phyloP scores from a whole-genome alignment of 2,113 vertebrate genomes.

The Panthera tigris region DNA sequence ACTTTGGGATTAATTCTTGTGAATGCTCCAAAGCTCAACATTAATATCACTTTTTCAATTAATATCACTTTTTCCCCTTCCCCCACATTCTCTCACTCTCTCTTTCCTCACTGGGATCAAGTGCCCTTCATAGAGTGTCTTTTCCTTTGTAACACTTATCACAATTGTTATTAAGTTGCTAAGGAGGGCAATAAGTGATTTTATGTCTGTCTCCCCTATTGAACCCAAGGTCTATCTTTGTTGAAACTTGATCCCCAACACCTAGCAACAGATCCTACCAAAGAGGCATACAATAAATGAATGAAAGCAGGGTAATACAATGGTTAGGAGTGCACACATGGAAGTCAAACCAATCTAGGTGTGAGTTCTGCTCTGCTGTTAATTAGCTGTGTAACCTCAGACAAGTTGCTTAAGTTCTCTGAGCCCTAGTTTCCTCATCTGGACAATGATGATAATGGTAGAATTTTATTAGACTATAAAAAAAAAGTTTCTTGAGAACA shows the following conservation, averaged over 20 bases:
- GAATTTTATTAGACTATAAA: not conserved
- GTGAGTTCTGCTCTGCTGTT: not conserved
- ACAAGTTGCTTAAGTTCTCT: conserved; percentile 1
- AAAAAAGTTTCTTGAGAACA: not conserved
- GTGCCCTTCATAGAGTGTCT: not conserved
- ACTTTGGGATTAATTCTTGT: not conserved
- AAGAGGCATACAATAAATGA: not conserved
- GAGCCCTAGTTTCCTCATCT: not conserved
- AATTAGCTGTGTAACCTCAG: not conserved
- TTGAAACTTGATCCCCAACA: not conserved
- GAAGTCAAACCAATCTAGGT: not conserved
- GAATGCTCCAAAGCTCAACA: conserved; percentile 17
- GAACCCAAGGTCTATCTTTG: not conserved
- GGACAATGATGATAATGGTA: not conserved
- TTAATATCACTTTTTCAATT: conserved; percentile 25
- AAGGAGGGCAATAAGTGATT: not conserved
- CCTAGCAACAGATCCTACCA: not conserved
- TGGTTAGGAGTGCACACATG: not conserved
- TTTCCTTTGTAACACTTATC: not conserved
- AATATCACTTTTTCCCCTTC: not conserved
- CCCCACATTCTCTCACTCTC: not conserved
- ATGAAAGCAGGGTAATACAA: not conserved
- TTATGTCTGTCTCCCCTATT: not conserved
- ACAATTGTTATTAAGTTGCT: not conserved
- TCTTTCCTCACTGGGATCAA: not conserved